Evolutionary conservation across 2,113 vertebrate species (phyloP), one percentile per base, ranked within the genome.

Genomic region (Azemiops feae): DNA sequence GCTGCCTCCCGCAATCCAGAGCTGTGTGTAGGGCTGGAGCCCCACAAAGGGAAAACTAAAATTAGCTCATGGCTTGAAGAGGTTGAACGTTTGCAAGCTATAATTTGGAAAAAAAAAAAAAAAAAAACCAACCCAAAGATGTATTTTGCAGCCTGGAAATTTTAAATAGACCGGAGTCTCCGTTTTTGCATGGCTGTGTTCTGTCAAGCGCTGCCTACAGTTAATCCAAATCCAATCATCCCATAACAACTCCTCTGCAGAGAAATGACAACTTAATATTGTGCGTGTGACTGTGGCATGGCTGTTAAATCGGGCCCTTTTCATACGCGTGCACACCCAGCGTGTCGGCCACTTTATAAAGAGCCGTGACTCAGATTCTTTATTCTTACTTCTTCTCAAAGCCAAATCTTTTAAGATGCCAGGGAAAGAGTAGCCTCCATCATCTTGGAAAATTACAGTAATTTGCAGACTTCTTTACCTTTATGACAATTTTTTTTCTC

Each of bases 201-300:
- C 87, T 30, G 12, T 16, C 47, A 18, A 92, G 88, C 5, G 25
- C 43, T 69, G 89, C 89, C 58, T 89, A 34, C 22, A 69, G 81
- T 54, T 91, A 47, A 39, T 87, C 12, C 88, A 94, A 92, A 89
- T 45, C 87, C 85, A 94, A 27, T 27, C 87, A 43, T 0, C 3
- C 87, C 43, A 69, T 57, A 91, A 90, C 47, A 58, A 89, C 27
- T 47, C 52, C 53, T 88, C 89, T 50, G 88, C 87, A 69, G 87
- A 45, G 89, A 89, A 95, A 53, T 55, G 58, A 92, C 90, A 93
- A 53, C 90, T 94, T 88, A 93, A 85, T 89, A 92, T 57, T 89
- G 89, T n/a, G 45, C 14, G 53, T 14, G 57, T 11, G n/a, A 34
- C 64, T 94, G 85, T 92, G 89, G 6, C 18, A 45, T 16, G 39